Evolutionary conservation across 2,888 invertebrate species (phyloP), one percentile per base, ranked within the genome.

Genomic region (Gastracanthus pulcherrimus): DNA sequence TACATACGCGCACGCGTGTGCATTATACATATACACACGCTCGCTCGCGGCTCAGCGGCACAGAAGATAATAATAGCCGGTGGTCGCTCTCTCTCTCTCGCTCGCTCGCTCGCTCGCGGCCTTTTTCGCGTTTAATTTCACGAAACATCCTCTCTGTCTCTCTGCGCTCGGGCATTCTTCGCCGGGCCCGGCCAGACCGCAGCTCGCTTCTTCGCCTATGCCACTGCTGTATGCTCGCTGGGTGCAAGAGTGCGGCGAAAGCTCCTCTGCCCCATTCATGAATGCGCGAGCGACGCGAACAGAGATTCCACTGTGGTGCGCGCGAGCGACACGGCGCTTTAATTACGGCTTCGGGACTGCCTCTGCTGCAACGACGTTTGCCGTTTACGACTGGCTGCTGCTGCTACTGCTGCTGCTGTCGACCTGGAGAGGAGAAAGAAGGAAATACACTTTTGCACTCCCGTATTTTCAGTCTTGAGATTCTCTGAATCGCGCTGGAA

Each of bases 61-160:
- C 41, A 76, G 41, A 70, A 80, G 86, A 86, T 88, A 88, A 88
- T 88, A 87, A 88, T 88, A 88, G 87, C 82, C 72, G 58, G 55
- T 69, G 79, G 77, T 74, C 31, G 41, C 66, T n/a, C 77, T 72
- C 74, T 67, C 45, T 26, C 64, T 74, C 72, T 71, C 51, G 80
- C 80, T n/a, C 45, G 45, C 13, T 4, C 23, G 60, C n/a, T n/a
- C n/a, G n/a, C n/a, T n/a, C 78, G 82, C 77, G 64, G 80, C 78
- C 82, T 81, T 79, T 75, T 72, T 82, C 82, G 76, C 72, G 48
- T 76, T 77, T 38, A 64, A 83, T 69, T 80, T 81, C 76, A 58
- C 76, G 72, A 72, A 69, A 51, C 64, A 51, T 38, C 60, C 36
- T 41, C 66, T 4, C 62, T 31, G 23, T 11, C 64, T 6, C 19